Evolutionary conservation across 2,888 invertebrate genomes (phyloP).

Genomic region (Drosophila subsilvestris): DNA sequence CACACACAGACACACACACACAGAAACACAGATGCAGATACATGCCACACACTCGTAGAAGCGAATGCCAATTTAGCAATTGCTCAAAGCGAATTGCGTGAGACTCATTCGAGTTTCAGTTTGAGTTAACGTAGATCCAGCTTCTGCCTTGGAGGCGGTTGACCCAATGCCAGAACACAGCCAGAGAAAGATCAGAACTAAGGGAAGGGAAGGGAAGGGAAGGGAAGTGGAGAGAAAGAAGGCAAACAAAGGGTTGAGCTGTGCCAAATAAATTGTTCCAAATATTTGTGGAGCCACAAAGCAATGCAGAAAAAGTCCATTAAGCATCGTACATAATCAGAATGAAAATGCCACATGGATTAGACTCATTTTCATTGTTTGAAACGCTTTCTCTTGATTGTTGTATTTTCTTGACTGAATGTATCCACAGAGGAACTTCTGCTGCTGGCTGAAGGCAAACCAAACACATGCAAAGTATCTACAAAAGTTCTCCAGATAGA

Average conservation of each 20-base stretch:
- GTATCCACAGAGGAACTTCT: neutral
- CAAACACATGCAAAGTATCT: neutral
- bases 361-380: neutral
- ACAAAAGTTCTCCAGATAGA: neutral
- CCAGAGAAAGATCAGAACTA: neutral
- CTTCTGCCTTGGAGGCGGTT: conserved; percentile 7
- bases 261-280: neutral
- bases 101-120: conserved; percentile 56
- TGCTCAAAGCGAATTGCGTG: conserved; percentile 65
- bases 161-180: conserved; percentile 22
- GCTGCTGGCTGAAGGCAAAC: neutral
- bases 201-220: no score
- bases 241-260: neutral
- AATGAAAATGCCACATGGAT: no score
- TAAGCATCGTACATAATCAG: no score
- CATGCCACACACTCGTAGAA: neutral
- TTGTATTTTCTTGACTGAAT: no score
- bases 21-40: no score
- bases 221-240: neutral
- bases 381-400: neutral
- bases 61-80: conserved; percentile 64
- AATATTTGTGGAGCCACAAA: neutral
- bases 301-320: neutral
- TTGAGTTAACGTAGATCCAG: conserved; percentile 1
- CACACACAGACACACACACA: neutral